Evolutionary conservation across 1,140 invertebrate species (phyloP), one percentile per base, ranked within the genome.

Genomic region (Apolygus lucorum): DNA sequence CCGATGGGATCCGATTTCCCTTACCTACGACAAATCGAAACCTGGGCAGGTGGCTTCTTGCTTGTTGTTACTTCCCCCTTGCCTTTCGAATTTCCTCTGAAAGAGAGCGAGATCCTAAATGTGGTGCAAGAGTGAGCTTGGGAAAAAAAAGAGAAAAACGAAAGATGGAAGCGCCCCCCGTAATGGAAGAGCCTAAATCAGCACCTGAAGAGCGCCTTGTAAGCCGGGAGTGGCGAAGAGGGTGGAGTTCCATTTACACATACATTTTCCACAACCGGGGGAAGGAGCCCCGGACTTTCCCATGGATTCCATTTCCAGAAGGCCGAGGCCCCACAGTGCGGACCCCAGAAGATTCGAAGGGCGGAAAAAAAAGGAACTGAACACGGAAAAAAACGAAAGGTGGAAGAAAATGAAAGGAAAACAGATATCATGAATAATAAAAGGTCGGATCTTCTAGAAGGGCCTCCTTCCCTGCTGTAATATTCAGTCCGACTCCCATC

Each of bases 361-460:
- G 22, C 11, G 22, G 54, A 59, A 59, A 59, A 17, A 13, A 13
- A 21, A 59, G 4, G 34, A 49, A 17, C 34, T 49, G 8, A 17
- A 49, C 8, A 59, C 8, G 22, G 54, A 59, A 59, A 42, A 42
- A 42, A 42, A 42, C 4, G 34, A 8, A 42, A 17, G 34, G 54
- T 14, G 54, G 54, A 22, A 21, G 54, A 59, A 59, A 59, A 59
- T 59, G 54, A 59, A 59, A 59, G 54, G 54, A 59, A 59, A 59
- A 59, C 54, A 59, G 54, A 59, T 59, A 59, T 59, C 54, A 59
- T 59, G 54, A 59, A 59, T 59, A 59, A 59, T 59, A 59, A 59
- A 59, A 59, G 54, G 54, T 17, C 54, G 54, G 22, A 22, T 59
- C 54, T 8, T 59, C 54, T 8, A 59, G 8, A 4, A 21, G 4